Percentiles rank a stretch among this genome's conserved stretches.
Conservation (phyloP, 2,888 invertebrate genomes). For the Meganola albula region DNA sequence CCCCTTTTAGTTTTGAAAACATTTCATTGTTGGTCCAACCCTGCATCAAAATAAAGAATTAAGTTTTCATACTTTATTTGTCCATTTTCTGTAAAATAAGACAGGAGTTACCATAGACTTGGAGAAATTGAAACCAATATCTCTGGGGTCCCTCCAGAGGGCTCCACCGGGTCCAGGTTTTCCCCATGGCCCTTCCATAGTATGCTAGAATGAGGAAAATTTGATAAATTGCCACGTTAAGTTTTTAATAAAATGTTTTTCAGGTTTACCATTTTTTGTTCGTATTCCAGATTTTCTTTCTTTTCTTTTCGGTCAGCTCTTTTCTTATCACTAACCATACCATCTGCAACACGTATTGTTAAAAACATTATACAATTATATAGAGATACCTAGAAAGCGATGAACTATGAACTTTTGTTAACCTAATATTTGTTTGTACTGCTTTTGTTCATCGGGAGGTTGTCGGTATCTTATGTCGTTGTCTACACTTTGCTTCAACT, state of each 20-base stretch:
- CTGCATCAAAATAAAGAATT: conserved; percentile 31
- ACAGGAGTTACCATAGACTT: conserved; percentile 82
- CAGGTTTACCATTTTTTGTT: conserved; percentile 78
- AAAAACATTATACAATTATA: neutral
- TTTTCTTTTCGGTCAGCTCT: conserved; percentile 67
- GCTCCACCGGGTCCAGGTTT: conserved; percentile 84
- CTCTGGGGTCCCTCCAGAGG: conserved; percentile 85
- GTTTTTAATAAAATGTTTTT: too few species aligned
- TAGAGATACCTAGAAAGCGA: too few species aligned
- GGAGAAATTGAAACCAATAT: conserved; percentile 85
- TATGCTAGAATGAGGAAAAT: conserved; percentile 50
- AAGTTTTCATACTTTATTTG: neutral
- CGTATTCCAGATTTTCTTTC: conserved; percentile 62
- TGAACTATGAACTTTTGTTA: too few species aligned
- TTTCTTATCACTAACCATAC: conserved; percentile 76
- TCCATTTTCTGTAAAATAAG: neutral
- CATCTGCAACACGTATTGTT: conserved; percentile 54
- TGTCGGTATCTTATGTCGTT: conserved; percentile 83
- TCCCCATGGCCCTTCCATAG: conserved; percentile 79
- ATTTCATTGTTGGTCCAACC: conserved; percentile 70
- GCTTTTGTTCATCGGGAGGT: conserved; percentile 71
- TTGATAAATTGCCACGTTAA: too few species aligned
- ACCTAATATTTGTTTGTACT: conserved; percentile 81
- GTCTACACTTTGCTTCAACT: conserved; percentile 80
- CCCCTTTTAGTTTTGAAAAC: conserved; percentile 54